A percentile compares a stretch with the other conserved stretches of the same genome.
phyloP scores from a whole-genome alignment of 2,113 vertebrate genomes.

The Neotoma lepida region DNA sequence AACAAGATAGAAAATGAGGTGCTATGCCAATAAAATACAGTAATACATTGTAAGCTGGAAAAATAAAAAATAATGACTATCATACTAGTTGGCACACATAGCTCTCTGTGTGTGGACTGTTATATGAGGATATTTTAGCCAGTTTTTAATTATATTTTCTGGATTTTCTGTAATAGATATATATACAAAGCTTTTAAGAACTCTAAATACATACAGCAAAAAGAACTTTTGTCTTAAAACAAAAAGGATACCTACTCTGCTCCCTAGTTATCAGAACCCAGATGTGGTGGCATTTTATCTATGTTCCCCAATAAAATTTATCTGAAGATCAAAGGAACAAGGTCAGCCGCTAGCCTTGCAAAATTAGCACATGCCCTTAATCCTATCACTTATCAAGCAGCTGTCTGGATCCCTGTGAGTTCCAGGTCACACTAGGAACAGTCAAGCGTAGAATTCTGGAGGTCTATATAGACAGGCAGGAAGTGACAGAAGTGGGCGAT shows the following conservation, averaged over 20 bases:
- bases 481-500: too few relatives aligned
- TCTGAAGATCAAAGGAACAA: too few relatives aligned
- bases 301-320: too few relatives aligned
- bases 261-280: neutral
- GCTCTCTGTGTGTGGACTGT: neutral
- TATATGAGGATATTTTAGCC: neutral
- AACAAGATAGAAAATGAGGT: neutral
- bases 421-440: too few relatives aligned
- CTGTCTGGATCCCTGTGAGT: too few relatives aligned
- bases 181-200: neutral
- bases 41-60: neutral
- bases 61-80: neutral
- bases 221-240: neutral
- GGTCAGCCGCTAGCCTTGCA: too few relatives aligned
- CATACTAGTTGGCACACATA: neutral
- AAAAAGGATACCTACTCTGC: neutral
- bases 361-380: too few relatives aligned
- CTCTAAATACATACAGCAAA: neutral
- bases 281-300: too few relatives aligned
- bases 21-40: neutral
- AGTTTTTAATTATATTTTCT: neutral
- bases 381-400: too few relatives aligned
- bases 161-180: neutral
- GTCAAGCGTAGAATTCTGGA: too few relatives aligned
- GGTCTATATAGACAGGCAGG: too few relatives aligned